Evolutionary conservation across 2,113 vertebrate species (phyloP).

Genomic region (Menura novaehollandiae): DNA sequence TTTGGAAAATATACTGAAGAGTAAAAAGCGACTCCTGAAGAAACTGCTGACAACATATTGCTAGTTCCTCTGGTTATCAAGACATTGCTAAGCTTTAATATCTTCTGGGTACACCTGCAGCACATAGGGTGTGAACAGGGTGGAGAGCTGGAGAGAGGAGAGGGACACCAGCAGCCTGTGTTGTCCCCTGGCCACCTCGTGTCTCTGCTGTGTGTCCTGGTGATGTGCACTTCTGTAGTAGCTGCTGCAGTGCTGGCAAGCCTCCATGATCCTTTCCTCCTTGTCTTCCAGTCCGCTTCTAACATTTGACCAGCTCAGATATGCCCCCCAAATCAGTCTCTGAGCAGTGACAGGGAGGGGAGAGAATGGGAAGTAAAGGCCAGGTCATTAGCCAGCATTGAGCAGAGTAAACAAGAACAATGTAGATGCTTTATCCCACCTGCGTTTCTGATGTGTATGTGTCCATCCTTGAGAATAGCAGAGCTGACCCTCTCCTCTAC

Average conservation of each 20-base stretch:
- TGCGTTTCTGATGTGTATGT: not conserved
- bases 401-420: not conserved
- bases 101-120: not conserved
- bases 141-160: not conserved
- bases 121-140: not conserved
- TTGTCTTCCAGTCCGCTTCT: not conserved
- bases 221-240: not conserved
- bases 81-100: not conserved
- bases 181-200: rapidly evolving
- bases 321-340: not conserved
- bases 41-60: not conserved
- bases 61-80: not conserved
- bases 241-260: not conserved
- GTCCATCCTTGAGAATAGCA: not conserved
- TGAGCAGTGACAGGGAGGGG: not conserved
- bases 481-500: not conserved
- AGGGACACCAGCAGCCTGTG: too few species aligned
- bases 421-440: not conserved
- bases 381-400: not conserved
- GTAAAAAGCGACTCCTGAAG: not conserved
- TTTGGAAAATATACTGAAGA: not conserved
- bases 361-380: not conserved
- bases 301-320: not conserved
- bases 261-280: not conserved
- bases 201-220: not conserved